Conservation (phyloP, 2,797 vertebrate species). For the Clarias pachynema region DNA sequence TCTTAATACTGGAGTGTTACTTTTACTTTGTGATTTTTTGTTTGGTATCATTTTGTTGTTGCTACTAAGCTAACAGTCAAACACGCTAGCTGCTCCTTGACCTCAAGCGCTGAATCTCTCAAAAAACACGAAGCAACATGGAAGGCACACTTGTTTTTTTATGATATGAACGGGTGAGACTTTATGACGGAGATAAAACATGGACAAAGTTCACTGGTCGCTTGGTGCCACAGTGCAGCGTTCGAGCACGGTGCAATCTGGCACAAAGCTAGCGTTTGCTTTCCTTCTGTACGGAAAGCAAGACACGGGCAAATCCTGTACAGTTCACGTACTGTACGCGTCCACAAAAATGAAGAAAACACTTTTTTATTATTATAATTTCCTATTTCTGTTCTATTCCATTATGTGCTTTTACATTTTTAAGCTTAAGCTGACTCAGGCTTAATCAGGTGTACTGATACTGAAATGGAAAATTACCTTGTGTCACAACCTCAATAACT, state of each 20-base stretch:
- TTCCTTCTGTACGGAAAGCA: neutral
- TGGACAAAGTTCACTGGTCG: neutral
- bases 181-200: neutral
- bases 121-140: no score
- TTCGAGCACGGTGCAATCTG: neutral
- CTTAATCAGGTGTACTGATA: no score
- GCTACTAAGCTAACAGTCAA: neutral
- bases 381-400: no score
- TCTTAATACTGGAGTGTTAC: neutral
- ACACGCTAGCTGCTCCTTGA: neutral
- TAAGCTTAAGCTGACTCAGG: no score
- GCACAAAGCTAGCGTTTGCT: neutral
- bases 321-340: neutral
- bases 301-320: neutral
- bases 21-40: neutral
- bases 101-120: neutral
- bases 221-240: neutral
- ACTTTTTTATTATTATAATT: no score
- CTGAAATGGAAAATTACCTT: no score
- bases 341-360: neutral
- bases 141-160: no score
- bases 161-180: no score
- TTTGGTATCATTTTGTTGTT: neutral
- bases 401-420: no score
- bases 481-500: neutral